Conservation (phyloP, 2,797 vertebrate species). For the Alfaro cultratus region DNA sequence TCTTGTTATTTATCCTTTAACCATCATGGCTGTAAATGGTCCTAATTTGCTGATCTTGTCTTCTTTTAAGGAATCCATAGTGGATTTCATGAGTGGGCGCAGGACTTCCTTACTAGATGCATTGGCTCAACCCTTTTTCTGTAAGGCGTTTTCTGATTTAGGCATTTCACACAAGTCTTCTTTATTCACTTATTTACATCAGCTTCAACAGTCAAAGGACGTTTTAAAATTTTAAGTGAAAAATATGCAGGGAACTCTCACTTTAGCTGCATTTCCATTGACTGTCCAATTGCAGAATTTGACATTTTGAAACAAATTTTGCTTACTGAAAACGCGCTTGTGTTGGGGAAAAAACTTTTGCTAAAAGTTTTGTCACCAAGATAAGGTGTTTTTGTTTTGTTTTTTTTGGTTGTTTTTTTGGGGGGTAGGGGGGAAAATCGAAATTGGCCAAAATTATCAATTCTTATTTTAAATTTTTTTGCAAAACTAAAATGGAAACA, state of each 20-base stretch:
- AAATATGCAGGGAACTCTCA: not conserved
- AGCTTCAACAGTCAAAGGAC: not conserved
- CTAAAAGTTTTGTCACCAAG: too few relatives aligned
- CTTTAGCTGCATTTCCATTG: too few relatives aligned
- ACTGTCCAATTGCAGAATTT: too few relatives aligned
- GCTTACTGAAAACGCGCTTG: too few relatives aligned
- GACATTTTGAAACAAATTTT: too few relatives aligned
- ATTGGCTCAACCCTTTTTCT: slow-evolving; percentile 22
- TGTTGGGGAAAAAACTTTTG: too few relatives aligned
- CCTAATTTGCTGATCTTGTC: not conserved
- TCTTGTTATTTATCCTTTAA: not conserved
- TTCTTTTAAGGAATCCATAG: slow-evolving; percentile 61
- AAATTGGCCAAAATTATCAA: too few relatives aligned
- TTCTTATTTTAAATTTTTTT: too few relatives aligned
- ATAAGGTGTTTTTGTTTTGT: too few relatives aligned
- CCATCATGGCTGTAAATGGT: not conserved
- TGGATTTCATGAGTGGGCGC: slow-evolving; percentile 52
- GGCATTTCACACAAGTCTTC: not conserved
- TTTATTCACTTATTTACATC: not conserved
- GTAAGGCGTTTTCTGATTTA: slow-evolving; percentile 48
- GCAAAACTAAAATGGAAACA: too few relatives aligned
- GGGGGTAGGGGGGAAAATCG: too few relatives aligned
- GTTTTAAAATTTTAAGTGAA: not conserved
- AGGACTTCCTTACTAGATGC: not conserved
- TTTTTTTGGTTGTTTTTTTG: too few relatives aligned